Percentiles rank a stretch among this genome's conserved stretches.
Evolutionary conservation across 1,140 invertebrate species (phyloP).

Genomic region (Pogonomyrmex barbatus): DNA sequence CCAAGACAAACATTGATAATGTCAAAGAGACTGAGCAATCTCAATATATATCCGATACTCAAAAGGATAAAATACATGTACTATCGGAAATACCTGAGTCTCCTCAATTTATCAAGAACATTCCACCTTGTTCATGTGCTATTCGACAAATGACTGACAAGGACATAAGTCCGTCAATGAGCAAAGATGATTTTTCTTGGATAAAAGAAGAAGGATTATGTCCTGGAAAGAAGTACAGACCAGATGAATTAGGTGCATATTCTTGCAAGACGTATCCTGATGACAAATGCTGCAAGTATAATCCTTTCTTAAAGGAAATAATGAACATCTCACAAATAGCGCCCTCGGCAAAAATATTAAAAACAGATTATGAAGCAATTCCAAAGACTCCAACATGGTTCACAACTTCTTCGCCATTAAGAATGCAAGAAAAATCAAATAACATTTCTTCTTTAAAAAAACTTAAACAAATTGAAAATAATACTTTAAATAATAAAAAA

Average conservation of each 20-base stretch:
- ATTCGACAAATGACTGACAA: constrained; percentile 69
- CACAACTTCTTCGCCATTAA: background rate
- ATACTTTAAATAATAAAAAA: background rate
- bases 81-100: constrained; percentile 59
- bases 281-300: constrained; percentile 71
- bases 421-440: background rate
- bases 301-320: constrained; percentile 68
- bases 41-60: constrained; percentile 70
- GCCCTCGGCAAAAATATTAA: constrained; percentile 51
- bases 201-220: constrained; percentile 71
- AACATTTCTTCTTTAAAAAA: background rate
- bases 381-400: constrained; percentile 58
- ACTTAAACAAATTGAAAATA: background rate
- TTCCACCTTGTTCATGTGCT: constrained; percentile 77
- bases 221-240: constrained; percentile 74
- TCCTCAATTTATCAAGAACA: constrained; percentile 62
- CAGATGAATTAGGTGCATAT: constrained; percentile 53
- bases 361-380: constrained; percentile 65
- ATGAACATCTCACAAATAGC: constrained; percentile 66
- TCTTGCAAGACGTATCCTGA: constrained; percentile 71
- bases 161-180: background rate
- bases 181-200: constrained; percentile 68
- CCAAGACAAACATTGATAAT: constrained; percentile 67
- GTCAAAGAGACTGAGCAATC: constrained; percentile 69
- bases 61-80: constrained; percentile 67